Base-by-base conservation (phyloP, 2,113 vertebrate species). In the Xiphias gladius region DNA sequence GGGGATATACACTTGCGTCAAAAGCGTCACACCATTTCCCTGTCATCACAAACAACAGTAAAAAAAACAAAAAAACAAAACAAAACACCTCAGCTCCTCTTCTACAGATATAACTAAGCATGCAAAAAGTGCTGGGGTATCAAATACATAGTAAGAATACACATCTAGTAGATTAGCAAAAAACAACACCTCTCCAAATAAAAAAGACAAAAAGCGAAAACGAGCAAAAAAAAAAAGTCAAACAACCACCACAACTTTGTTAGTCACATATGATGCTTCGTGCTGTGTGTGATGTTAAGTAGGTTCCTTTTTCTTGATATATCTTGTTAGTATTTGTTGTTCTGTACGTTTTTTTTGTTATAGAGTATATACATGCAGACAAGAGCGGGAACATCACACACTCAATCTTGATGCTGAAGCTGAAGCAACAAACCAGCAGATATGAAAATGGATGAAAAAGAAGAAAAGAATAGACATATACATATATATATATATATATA, bases 61-160 rank as follows among this genome's bases (percentile, higher is more conserved):
- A 63, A 80, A 84, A 80, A 79, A 89, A 89, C 78, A 50, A 80
- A 76, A 66, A 83, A 86, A 79, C 59, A 80, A 81, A 80, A 79
- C 77, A 82, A 89, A 84, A 94, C 78, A 87, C 82, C 76, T 91
- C 87, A 85, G 88, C 84, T 91, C 83, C 79, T 90, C 74, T 78
- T 89, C 86, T 91, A 92, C 83, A 71, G 87, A 88, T 85, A 55
- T 90, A 91, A 91, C 61, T 90, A 86, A 89, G 93, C 95, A 95
- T 95, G 95, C 94, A 95, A 93, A 93, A 93, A 90, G 82, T 86
- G 83, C 85, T n/a, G 82, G 91, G 90, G 92, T 95, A 93, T 94
- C 89, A 95, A 94, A 94, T 94, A 94, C 93, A 88, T 77, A 84
- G 86, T 92, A 93, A 94, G 88, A 95, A 94, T 92, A 93, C 91